phyloP scores from a whole-genome alignment of 2,888 invertebrate species.

The Argyresthia goedartella region DNA sequence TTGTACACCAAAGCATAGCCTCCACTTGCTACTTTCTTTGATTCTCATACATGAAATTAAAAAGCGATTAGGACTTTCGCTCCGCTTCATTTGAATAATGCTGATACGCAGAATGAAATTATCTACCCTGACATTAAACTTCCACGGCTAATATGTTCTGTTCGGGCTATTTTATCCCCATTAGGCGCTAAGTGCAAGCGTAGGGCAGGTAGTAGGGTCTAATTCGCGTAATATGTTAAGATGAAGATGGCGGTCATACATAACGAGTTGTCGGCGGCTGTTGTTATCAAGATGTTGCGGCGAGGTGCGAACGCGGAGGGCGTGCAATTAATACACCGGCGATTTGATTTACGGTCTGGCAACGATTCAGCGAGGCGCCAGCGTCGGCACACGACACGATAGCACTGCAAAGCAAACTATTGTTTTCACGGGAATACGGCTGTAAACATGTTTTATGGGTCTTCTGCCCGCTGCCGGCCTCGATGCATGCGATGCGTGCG shows the following conservation, averaged over 20 bases:
- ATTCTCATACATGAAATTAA: slow-evolving; percentile 1
- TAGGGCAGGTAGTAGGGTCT: slow-evolving; percentile 11
- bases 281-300: slow-evolving; percentile 28
- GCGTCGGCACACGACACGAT: slow-evolving; percentile 5
- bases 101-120: neutral
- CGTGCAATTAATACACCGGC: slow-evolving; percentile 29
- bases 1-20: slow-evolving; percentile 18
- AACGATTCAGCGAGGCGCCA: slow-evolving; percentile 8
- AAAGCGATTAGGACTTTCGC: slow-evolving; percentile 1
- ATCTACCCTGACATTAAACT: neutral
- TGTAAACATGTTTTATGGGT: too few relatives aligned
- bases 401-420: slow-evolving; percentile 1
- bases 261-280: slow-evolving; percentile 23
- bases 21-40: slow-evolving; percentile 1
- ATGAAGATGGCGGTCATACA: slow-evolving; percentile 26
- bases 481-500: too few relatives aligned
- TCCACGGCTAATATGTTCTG: neutral
- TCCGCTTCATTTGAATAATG: slow-evolving; percentile 1
- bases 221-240: slow-evolving; percentile 31
- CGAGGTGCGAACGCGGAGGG: slow-evolving; percentile 36
- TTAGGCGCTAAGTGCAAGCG: neutral
- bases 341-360: slow-evolving; percentile 30
- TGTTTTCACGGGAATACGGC: neutral
- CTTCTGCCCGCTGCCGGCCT: too few relatives aligned
- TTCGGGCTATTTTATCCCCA: slow-evolving; percentile 1